phyloP scores from a whole-genome alignment of 1,140 invertebrate species.

The Popillia japonica region DNA sequence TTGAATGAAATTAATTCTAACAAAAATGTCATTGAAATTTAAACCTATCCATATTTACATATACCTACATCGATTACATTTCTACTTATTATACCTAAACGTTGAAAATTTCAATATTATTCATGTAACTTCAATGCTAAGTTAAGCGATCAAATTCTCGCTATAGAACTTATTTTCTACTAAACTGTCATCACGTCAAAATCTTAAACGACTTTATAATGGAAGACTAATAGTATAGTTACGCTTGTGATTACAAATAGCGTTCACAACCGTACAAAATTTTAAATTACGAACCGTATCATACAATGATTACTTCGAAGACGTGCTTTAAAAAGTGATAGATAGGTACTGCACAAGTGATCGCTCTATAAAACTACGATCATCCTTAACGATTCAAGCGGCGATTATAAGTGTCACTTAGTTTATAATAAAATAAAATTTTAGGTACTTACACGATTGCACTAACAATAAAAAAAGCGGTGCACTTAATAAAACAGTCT shows the following conservation, averaged over 20 bases:
- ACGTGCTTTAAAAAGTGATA: too few species aligned
- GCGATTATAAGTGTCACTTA: too few species aligned
- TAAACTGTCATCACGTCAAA: not conserved
- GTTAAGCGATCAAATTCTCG: not conserved
- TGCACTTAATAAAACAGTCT: not conserved
- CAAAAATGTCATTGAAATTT: not conserved
- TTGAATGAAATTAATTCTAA: not conserved
- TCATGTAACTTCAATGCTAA: slow-evolving; percentile 4
- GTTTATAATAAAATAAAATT: not conserved
- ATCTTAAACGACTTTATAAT: not conserved
- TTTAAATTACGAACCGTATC: not conserved
- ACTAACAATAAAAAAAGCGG: not conserved
- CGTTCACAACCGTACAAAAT: not conserved
- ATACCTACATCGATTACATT: not conserved
- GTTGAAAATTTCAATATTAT: not conserved
- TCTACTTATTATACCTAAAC: not conserved
- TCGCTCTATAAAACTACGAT: too few species aligned
- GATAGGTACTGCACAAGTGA: too few species aligned
- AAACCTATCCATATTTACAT: not conserved
- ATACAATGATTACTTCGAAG: too few species aligned
- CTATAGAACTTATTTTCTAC: not conserved
- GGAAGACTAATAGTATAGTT: not conserved
- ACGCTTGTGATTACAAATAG: not conserved
- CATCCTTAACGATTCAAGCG: too few species aligned
- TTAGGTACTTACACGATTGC: slow-evolving; percentile 23